Conservation (phyloP, 2,888 invertebrate genomes). For the Eilema depressum region DNA sequence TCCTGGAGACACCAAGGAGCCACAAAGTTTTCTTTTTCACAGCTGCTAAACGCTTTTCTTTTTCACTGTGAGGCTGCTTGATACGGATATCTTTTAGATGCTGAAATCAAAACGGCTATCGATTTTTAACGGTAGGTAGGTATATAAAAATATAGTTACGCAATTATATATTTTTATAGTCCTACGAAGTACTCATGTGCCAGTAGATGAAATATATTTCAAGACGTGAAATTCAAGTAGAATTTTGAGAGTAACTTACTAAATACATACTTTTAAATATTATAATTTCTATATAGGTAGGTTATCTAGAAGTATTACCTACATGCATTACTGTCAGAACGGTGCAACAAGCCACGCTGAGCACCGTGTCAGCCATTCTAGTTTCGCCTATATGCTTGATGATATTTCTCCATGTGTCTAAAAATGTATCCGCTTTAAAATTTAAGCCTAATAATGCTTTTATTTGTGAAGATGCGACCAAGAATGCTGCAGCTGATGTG, state of each 20-base stretch:
- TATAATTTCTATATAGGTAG: neutral
- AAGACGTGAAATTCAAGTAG: too few species aligned
- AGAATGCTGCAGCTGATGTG: slow-evolving; percentile 91
- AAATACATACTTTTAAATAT: too few species aligned
- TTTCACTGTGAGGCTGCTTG: slow-evolving; percentile 66
- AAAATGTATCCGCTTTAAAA: slow-evolving; percentile 88
- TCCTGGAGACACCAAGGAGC: slow-evolving; percentile 89
- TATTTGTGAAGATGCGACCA: slow-evolving; percentile 92
- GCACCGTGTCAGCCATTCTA: slow-evolving; percentile 86
- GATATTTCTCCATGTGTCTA: slow-evolving; percentile 88
- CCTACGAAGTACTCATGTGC: too few species aligned
- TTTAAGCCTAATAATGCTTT: slow-evolving; percentile 89
- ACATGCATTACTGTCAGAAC: slow-evolving; percentile 89
- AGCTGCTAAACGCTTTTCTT: slow-evolving; percentile 60
- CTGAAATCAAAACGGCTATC: slow-evolving; percentile 65
- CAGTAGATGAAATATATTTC: too few species aligned
- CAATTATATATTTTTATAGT: neutral
- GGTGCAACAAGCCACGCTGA: slow-evolving; percentile 88
- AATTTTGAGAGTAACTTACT: too few species aligned
- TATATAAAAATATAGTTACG: neutral
- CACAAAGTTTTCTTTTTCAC: slow-evolving; percentile 84
- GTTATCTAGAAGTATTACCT: slow-evolving; percentile 45
- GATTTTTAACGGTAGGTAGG: neutral
- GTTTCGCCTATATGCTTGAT: slow-evolving; percentile 84
- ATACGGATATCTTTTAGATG: slow-evolving; percentile 86